Evolutionary conservation across 2,113 vertebrate genomes (phyloP).

Genomic region (Microcebus tavaratra): DNA sequence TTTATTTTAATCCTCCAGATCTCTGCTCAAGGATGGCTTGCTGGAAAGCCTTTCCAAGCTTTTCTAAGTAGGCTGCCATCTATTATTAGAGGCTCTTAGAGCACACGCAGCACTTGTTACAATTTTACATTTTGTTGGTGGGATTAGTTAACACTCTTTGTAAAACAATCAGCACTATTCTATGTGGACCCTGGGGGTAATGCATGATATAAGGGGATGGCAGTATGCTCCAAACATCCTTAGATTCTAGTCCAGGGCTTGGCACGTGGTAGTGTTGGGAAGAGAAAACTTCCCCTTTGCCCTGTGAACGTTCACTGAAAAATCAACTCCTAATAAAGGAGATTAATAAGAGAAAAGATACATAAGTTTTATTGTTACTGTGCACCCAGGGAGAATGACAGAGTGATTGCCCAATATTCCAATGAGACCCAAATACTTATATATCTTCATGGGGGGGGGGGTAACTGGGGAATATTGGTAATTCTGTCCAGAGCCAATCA

Average conservation of each 20-base stretch:
- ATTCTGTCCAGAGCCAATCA: no score
- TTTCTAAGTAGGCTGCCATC: neutral
- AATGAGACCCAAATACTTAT: no score
- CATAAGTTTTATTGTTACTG: no score
- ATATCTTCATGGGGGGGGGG: no score
- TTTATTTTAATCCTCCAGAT: neutral
- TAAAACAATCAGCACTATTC: neutral
- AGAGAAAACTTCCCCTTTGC: no score
- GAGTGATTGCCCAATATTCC: no score
- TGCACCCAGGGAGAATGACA: no score
- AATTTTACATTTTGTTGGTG: neutral
- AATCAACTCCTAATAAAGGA: no score
- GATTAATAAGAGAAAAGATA: no score
- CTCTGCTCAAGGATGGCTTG: neutral
- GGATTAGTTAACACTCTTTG: neutral
- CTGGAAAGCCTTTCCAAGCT: neutral
- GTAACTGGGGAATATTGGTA: no score
- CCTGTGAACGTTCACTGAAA: no score
- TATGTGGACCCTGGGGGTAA: neutral
- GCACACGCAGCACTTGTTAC: neutral
- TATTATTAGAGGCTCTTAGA: neutral
- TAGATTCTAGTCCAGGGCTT: neutral
- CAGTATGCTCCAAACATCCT: neutral
- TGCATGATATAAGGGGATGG: neutral
- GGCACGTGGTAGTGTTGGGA: neutral